Base-by-base conservation (phyloP, 2,888 invertebrate species). In the Sinotaia quadrata region DNA sequence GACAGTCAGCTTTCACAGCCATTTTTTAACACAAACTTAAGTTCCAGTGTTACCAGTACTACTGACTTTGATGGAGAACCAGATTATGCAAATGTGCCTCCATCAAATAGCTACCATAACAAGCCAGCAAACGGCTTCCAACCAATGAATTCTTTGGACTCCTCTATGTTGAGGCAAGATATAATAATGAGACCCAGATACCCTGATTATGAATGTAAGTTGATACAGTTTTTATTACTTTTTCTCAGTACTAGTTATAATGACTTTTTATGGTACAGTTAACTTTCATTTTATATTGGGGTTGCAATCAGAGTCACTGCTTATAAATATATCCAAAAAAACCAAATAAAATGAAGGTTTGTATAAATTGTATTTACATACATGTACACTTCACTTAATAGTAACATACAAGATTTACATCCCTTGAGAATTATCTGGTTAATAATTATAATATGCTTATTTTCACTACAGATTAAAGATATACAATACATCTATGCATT, bases 31-130 rank as follows among this genome's bases (percentile, higher is more conserved):
- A 51, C 34, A 31, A 37, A 37, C 29, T 33, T 54, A 18, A 36
- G 54, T n/a, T 21, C 47, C 18, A n/a, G 21, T 21, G 68, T 61
- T 15, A 60, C 57, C 54, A 70, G 68, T 12, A 57, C 65, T 51
- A 68, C 49, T 18, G 66, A 63, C 31, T 34, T 67, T 29, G 74
- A 79, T 47, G 79, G 79, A 0, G 85, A 87, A 70, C 85, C 85
- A 21, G 86, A 87, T 74, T 87, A 87, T 74, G 86, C 85, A 70
- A 86, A 86, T 74, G 72, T 84, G 37, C 82, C 81, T 51, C 57
- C 67, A 52, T 67, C 62, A 60, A 31, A 63, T 49, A 31, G 60
- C 54, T 63, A 54, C 65, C 59, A 65, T n/a, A n/a, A 18, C n/a
- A 58, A 21, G n/a, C 12, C 58, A 29, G 21, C 37, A 15, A 67